Conservation (phyloP, 2,797 vertebrate genomes). For the Bovichtus variegatus region DNA sequence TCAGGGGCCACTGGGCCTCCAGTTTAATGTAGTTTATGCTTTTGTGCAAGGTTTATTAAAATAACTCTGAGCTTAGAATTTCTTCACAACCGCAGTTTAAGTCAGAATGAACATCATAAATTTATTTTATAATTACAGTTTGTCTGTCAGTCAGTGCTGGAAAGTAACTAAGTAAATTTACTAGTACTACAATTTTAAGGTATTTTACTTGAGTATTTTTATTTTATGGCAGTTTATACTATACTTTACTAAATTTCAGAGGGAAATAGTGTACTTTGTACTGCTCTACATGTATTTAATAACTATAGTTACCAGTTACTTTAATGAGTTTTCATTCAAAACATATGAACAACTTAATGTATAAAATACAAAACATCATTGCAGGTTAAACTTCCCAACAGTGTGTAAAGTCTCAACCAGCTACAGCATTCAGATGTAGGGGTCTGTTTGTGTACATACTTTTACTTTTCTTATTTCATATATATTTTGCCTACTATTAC, state of each 20-base stretch:
- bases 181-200: neutral
- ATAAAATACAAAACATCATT: neutral
- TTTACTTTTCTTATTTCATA: too few relatives aligned
- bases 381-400: too few relatives aligned
- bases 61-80: neutral
- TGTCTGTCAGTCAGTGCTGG: neutral
- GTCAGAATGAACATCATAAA: neutral
- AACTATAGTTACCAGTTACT: neutral
- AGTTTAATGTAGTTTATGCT: constrained; percentile 36
- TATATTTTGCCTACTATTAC: too few relatives aligned
- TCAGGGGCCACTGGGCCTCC: constrained; percentile 43
- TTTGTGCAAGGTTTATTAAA: constrained; percentile 13
- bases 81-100: neutral
- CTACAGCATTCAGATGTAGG: too few relatives aligned
- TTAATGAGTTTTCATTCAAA: neutral
- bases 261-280: neutral
- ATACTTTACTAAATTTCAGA: neutral
- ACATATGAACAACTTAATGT: neutral
- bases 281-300: neutral
- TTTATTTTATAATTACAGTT: neutral
- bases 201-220: neutral
- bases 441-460: too few relatives aligned
- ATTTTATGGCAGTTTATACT: too few relatives aligned
- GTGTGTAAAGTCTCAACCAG: too few relatives aligned
- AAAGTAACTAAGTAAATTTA: neutral